Percentiles rank a stretch among this genome's conserved stretches.
Conservation (phyloP, 1,140 invertebrate species). For the Agrilus planipennis region DNA sequence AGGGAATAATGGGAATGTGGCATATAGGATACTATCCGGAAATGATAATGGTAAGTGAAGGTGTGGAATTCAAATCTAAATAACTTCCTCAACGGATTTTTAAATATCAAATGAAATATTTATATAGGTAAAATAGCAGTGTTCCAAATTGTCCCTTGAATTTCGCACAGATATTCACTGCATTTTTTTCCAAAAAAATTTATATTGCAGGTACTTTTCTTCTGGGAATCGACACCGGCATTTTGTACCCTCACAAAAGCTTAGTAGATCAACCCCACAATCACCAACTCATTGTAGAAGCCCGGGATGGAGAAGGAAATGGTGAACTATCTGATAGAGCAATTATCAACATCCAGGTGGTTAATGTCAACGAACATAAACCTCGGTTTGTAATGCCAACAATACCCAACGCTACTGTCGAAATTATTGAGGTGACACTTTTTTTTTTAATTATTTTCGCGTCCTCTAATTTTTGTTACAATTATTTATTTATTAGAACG, state of each 20-base stretch:
- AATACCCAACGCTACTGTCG: slow-evolving; percentile 59
- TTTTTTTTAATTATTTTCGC: background rate
- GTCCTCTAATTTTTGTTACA: background rate
- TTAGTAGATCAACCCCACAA: slow-evolving; percentile 49
- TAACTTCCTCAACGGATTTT: too few relatives aligned
- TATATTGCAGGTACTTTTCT: slow-evolving; percentile 49
- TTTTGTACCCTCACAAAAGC: slow-evolving; percentile 62
- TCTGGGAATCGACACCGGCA: slow-evolving; percentile 59
- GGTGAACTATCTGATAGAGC: slow-evolving; percentile 55
- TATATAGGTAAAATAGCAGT: too few relatives aligned
- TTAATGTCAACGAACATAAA: slow-evolving; percentile 74
- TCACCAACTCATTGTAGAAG: slow-evolving; percentile 61
- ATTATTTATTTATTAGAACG: slow-evolving; percentile 43
- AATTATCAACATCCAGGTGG: slow-evolving; percentile 61
- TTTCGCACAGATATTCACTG: too few relatives aligned
- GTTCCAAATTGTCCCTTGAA: too few relatives aligned
- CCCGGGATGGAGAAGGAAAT: slow-evolving; percentile 56
- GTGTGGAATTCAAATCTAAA: too few relatives aligned
- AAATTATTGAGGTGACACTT: slow-evolving; percentile 58
- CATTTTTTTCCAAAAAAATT: too few relatives aligned
- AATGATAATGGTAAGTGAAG: slow-evolving; percentile 47
- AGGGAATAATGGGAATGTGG: slow-evolving; percentile 60
- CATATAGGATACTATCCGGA: slow-evolving; percentile 59
- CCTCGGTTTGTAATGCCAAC: slow-evolving; percentile 71
- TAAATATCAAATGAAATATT: too few relatives aligned